Base-by-base conservation (phyloP, 64 coral and sea anemone species). In the Stichodactyla mertensii region DNA sequence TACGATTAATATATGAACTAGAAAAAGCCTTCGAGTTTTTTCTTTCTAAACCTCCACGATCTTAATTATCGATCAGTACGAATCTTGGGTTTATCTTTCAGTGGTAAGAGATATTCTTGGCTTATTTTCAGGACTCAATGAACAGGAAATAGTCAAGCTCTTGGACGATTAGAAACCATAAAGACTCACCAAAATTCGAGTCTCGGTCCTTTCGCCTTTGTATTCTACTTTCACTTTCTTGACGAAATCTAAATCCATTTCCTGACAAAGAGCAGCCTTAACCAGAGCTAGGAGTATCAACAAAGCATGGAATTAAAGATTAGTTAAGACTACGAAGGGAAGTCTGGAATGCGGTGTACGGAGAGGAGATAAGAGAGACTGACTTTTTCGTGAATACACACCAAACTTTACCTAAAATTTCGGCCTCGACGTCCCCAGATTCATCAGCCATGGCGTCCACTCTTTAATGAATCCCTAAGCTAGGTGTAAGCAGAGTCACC, bases 211-310 rank as follows among this genome's bases (percentile, higher is more conserved):
- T 57, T 96, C 94, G 18, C 94, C 94, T 57, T 93, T 96, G 79
- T 71, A 86, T 16, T 96, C 94, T 13, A 96, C 70, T 84, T 93
- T 96, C 91, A 89, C 80, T 90, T 90, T 90, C 91, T 96, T 96
- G 6, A 90, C 85, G 57, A 96, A 92, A 12, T 92, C 91, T 55
- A 96, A 87, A 19, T 96, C 88, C 62, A 86, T 86, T 28, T 93
- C 86, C 54, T 89, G 84, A 24, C 94, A 81, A 87, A 96, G 69
- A 66, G 91, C 88, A 77, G 81, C 26, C 79, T 90, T 89, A 28
- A 93, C 94, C 62, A 77, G 83, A 81, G 88, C 94, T 96, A 55
- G 6, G 23, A 80, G 83, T 62, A 64, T 55, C 55, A 64, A 58
- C 26, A 74, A 85, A 64, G 60, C 20, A 61, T 85, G 16, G 56